phyloP scores from a whole-genome alignment of 1,140 invertebrate genomes.

The Psix sp. region DNA sequence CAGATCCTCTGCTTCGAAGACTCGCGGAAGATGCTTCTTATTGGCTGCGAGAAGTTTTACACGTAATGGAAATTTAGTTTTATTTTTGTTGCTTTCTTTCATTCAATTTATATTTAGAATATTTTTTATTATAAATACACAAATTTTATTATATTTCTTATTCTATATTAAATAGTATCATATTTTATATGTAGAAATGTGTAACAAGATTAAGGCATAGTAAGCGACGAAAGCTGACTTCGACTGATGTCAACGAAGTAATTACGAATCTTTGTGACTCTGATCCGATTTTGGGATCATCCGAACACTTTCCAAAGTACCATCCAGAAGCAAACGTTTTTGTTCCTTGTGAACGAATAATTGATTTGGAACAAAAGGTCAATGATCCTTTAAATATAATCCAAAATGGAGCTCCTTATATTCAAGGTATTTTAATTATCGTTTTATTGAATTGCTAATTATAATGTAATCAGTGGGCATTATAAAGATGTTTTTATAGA shows the following conservation, averaged over 20 bases:
- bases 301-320: slow-evolving; percentile 71
- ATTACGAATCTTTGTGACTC: slow-evolving; percentile 72
- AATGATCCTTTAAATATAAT: slow-evolving; percentile 66
- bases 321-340: slow-evolving; percentile 72
- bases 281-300: slow-evolving; percentile 71
- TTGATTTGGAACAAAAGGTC: slow-evolving; percentile 67
- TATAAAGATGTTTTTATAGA: slow-evolving; percentile 57
- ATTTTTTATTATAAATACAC: too few relatives aligned
- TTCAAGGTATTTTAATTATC: slow-evolving; percentile 63
- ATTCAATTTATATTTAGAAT: slow-evolving; percentile 5
- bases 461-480: neutral
- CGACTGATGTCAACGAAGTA: slow-evolving; percentile 72
- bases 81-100: neutral
- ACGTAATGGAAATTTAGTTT: slow-evolving; percentile 60
- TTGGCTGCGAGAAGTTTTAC: slow-evolving; percentile 73
- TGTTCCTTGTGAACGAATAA: slow-evolving; percentile 69
- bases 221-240: slow-evolving; percentile 69
- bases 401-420: slow-evolving; percentile 67
- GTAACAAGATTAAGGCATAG: slow-evolving; percentile 73
- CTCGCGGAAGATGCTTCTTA: slow-evolving; percentile 75
- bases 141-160: neutral
- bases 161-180: neutral
- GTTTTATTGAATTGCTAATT: neutral
- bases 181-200: slow-evolving; percentile 67
- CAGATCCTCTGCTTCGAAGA: slow-evolving; percentile 69